These are phyloP conservation scores for Silvanus unidentatus DNA, from an alignment of 2,888 invertebrate genomes.

Conservation along the genomic window DNA sequence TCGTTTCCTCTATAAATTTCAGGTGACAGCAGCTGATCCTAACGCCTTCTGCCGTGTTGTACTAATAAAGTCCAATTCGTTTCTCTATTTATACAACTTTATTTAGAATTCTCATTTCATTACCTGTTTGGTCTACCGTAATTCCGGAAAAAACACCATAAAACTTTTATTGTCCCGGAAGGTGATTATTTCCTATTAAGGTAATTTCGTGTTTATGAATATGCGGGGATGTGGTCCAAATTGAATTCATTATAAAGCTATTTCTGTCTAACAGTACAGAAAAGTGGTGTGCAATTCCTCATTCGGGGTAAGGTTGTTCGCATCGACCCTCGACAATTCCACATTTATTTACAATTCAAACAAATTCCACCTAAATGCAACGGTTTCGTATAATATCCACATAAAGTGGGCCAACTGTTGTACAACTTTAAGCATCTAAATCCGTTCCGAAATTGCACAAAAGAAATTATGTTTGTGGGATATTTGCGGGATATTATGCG, in stretches of 20 bases:
- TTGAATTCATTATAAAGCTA: background rate
- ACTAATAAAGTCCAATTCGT: too few relatives aligned
- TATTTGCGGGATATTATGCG: too few relatives aligned
- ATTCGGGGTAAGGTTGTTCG: too few relatives aligned
- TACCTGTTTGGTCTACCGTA: slow-evolving; percentile 1
- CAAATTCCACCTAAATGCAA: background rate
- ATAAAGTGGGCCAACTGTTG: slow-evolving; percentile 3
- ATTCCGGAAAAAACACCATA: slow-evolving; percentile 1
- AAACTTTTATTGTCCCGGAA: slow-evolving; percentile 1
- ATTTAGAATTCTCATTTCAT: background rate
- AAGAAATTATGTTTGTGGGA: too few relatives aligned
- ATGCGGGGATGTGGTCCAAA: background rate
- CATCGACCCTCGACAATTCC: background rate
- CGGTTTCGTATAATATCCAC: slow-evolving; percentile 8
- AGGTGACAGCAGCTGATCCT: background rate
- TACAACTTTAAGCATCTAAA: background rate
- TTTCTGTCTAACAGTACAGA: background rate
- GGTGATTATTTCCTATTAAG: background rate
- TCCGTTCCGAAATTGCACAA: background rate
- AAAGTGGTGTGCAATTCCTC: too few relatives aligned
- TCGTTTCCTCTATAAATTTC: background rate
- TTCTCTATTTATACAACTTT: background rate
- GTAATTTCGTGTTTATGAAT: too few relatives aligned
- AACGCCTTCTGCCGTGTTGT: background rate
- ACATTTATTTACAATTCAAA: background rate